Base-by-base conservation (phyloP, 2,888 invertebrate genomes). In the Homarus gammarus region DNA sequence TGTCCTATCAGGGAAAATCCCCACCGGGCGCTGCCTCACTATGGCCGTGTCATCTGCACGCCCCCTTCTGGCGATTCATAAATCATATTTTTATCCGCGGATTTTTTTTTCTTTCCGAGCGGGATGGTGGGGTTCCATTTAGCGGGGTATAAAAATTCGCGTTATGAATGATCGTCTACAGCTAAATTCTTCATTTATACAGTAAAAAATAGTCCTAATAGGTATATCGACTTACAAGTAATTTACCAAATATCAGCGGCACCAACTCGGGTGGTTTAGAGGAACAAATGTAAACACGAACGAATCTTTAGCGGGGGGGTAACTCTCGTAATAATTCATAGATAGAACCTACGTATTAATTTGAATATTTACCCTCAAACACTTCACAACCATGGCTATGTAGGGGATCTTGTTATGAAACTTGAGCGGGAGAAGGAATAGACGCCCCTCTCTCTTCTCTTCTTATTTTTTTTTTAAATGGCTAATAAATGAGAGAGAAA, bases 361-460 rank as follows among this genome's bases (percentile, higher is more conserved):
- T 86, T 86, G 79, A 86, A 86, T 86, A 86, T 86, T 86, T 86
- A 79, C 79, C 72, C 70, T 86, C 86, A 86, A 86, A 86, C 86
- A 86, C 86, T 86, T 70, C 79, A 86, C 18, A 36, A 70, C 79
- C 33, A 33, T 33, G 31, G 78, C 78, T 44, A 78, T 68, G 68
- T 51, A 72, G 79, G 86, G 79, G 85, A 86, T 44, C 86, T 72
- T 79, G 86, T 86, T 86, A 86, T 84, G 84, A 51, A 84, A 40
- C 73, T 56, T 61, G 38, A n/a, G 56, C 15, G 18, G 73, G 73
- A 27, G 51, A 27, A n/a, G 36, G 56, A 51, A n/a, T 1, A 44
- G 15, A 40, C 27, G 51, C 44, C 0, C 18, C 18, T 22, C n/a
- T n/a, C n/a, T n/a, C n/a, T n/a, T n/a, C n/a, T n/a, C n/a, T n/a